Conservation (phyloP, 2,113 vertebrate genomes). For the Ictalurus punctatus region DNA sequence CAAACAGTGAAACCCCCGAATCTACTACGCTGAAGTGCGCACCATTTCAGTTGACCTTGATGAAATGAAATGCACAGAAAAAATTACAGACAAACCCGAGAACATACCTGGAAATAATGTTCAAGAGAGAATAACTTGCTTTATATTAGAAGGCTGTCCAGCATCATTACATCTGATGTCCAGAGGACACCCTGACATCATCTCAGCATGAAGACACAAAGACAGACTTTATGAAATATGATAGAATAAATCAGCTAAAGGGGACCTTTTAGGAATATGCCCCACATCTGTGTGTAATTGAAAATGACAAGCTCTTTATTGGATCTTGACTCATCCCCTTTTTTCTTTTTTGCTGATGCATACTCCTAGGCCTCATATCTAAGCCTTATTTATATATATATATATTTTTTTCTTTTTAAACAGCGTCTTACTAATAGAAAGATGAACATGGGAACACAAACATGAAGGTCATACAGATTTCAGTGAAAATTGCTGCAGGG, state of each 20-base stretch:
- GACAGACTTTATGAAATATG: constrained; percentile 7
- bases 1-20: too few relatives aligned
- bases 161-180: not conserved
- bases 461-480: constrained; percentile 48
- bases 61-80: too few relatives aligned
- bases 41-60: too few relatives aligned
- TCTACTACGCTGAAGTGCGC: too few relatives aligned
- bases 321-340: not conserved
- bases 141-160: not conserved
- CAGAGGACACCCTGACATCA: constrained; percentile 3
- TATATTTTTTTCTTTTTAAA: too few relatives aligned
- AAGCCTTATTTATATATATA: not conserved
- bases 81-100: not conserved
- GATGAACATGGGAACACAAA: not conserved
- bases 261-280: constrained; percentile 15
- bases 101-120: not conserved
- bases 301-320: constrained; percentile 39
- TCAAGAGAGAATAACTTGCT: not conserved
- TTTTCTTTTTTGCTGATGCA: not conserved
- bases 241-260: constrained; percentile 38
- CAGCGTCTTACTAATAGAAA: not conserved
- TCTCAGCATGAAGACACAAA: not conserved
- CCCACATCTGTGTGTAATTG: constrained; percentile 29
- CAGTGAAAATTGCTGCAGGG: constrained; percentile 11
- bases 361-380: not conserved